Percentiles rank a stretch among this genome's conserved stretches.
Conservation (phyloP, 2,888 invertebrate genomes). For the Drosophila pseudotakahashii region DNA sequence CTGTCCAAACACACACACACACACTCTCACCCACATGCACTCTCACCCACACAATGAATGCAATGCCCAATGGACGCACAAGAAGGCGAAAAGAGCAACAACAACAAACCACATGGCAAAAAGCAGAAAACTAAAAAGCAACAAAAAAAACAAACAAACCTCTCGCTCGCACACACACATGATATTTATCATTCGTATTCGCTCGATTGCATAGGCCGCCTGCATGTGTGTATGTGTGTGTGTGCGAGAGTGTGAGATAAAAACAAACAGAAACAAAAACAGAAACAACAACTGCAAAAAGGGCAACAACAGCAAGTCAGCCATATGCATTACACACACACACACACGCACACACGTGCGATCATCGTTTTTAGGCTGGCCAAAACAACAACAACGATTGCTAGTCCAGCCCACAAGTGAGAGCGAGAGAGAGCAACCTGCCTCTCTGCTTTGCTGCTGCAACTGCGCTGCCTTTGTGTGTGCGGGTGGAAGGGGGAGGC, state of each 20-base stretch:
- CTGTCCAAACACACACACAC: slow-evolving; percentile 54
- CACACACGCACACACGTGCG: slow-evolving; percentile 43
- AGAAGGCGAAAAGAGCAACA: slow-evolving; percentile 54
- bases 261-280: slow-evolving; percentile 36
- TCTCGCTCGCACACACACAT: slow-evolving; percentile 39
- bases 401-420: slow-evolving; percentile 64
- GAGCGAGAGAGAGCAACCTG: slow-evolving; percentile 44
- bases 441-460: slow-evolving; percentile 42
- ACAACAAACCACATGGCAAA: slow-evolving; percentile 42
- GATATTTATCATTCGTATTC: slow-evolving; percentile 43
- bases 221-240: slow-evolving; percentile 24
- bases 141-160: slow-evolving; percentile 18
- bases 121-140: slow-evolving; percentile 44
- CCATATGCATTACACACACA: slow-evolving; percentile 34
- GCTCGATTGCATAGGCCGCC: slow-evolving; percentile 41
- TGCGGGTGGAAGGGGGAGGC: slow-evolving; percentile 2
- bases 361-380: slow-evolving; percentile 78
- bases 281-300: slow-evolving; percentile 18
- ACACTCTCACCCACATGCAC: slow-evolving; percentile 9
- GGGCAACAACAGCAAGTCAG: slow-evolving; percentile 31
- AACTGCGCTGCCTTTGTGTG: slow-evolving; percentile 57
- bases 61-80: slow-evolving; percentile 79
- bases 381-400: slow-evolving; percentile 62
- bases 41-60: slow-evolving; percentile 36
- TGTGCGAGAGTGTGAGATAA: slow-evolving; percentile 30